Base-by-base conservation (phyloP, 2,113 vertebrate genomes). In the Corythornis cristatus region DNA sequence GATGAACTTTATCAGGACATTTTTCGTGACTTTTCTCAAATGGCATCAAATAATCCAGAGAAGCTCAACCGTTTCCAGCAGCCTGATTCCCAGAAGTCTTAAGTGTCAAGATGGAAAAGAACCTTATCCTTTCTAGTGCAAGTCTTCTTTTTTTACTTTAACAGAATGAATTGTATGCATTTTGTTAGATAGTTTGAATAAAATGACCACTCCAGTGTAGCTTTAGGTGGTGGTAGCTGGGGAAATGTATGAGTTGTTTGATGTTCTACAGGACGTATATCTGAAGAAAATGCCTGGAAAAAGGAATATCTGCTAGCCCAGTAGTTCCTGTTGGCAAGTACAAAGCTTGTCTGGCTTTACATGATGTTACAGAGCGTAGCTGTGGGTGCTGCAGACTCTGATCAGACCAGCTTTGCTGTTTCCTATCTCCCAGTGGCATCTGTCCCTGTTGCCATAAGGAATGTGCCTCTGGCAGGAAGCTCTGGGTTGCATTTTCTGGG, bases 1-100 rank as follows among this genome's bases (percentile, higher is more conserved):
- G 99, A 99, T 80, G 99, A 99, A 98, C 98, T 99, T 61, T 99
- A 99, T 95, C 99, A 99, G 97, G 99, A 99, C 96, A 99, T 99
- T 95, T 99, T 99, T 95, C 98, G 99, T 96, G 99, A 99, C 95
- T 99, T 99, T 97, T 98, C 99, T 78, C 99, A 99, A 94, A 99
- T 99, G 99, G 99, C 99, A n/a, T 99, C 99, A 80, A 99, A 99
- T 81, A 98, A 99, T 95, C 99, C 99, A 14, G 99, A 99, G 88
- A 99, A 99, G 97, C 97, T 99, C 83, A 98, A 99, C 87, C 99
- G 99, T 91, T 99, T 99, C 97, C 98, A 98, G 95, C 98, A 98
- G 94, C 93, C 98, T 26, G 98, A 98, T 88, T 96, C 97, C 5
- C 98, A 96, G 82, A 97, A 97, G 96, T 98, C 97, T 85, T 99